Conservation (phyloP, 2,113 vertebrate species). For the Vidua macroura region DNA sequence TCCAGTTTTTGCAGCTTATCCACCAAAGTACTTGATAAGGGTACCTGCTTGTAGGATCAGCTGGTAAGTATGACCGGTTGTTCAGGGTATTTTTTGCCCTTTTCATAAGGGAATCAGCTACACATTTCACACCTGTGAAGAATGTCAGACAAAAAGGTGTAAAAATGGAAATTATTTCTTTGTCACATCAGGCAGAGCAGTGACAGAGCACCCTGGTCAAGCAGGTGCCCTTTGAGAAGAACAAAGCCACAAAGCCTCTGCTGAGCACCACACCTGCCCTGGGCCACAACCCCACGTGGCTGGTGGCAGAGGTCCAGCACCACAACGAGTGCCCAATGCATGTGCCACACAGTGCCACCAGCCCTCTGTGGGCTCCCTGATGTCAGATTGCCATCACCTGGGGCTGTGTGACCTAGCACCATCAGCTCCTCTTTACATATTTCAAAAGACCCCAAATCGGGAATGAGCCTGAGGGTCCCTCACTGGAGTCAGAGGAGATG, state of each 20-base stretch:
- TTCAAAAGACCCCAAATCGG: background rate
- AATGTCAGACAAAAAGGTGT: background rate
- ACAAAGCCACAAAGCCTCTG: background rate
- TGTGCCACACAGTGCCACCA: background rate
- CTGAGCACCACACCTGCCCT: background rate
- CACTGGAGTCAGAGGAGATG: background rate
- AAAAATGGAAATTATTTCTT: background rate
- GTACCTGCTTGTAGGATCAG: background rate
- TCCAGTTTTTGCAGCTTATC: background rate
- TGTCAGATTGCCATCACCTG: accelerated
- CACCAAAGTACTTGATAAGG: background rate
- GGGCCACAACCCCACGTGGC: accelerated
- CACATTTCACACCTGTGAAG: background rate
- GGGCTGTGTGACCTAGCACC: background rate
- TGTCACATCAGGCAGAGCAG: background rate
- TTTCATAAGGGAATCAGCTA: background rate
- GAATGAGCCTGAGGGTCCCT: background rate
- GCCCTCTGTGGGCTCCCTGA: background rate
- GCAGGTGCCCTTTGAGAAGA: background rate
- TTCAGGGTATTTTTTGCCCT: background rate
- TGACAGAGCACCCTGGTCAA: background rate
- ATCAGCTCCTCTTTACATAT: background rate
- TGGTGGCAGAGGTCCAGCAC: background rate
- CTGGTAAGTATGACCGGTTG: background rate
- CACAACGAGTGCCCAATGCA: accelerated